A percentile compares a stretch with the other conserved stretches of the same genome.
Conservation (phyloP, 2,888 invertebrate species). For the Pristionchus mayeri region DNA sequence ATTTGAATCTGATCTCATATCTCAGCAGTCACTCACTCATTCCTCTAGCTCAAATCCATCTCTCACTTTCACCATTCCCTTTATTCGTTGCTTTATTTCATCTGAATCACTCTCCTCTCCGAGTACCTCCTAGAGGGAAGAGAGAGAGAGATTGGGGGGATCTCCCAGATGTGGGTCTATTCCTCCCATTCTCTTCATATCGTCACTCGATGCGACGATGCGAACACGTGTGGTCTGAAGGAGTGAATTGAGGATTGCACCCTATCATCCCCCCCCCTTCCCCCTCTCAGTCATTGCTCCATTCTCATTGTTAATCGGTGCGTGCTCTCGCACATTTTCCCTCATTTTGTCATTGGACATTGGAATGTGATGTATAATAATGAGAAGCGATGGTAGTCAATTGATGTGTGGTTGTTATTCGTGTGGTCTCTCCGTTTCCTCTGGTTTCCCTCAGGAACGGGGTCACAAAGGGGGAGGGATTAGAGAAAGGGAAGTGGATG, state of each 20-base stretch:
- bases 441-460: conserved; percentile 3
- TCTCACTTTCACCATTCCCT: conserved; percentile 23
- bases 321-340: conserved; percentile 9
- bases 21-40: not conserved
- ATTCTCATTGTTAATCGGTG: not conserved
- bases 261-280: not conserved
- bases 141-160: not conserved
- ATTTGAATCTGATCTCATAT: conserved; percentile 13
- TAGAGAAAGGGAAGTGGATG: not conserved
- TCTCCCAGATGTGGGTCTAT: conserved; percentile 12
- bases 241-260: not conserved
- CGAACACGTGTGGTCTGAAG: not conserved
- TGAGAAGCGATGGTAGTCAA: conserved; percentile 12
- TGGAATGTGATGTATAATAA: conserved; percentile 31
- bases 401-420: conserved; percentile 5
- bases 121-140: not conserved
- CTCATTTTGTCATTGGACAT: not conserved
- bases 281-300: not conserved
- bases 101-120: not conserved
- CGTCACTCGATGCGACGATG: not conserved
- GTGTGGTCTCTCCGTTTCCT: not conserved
- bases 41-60: conserved; percentile 20
- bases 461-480: conserved; percentile 31
- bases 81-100: conserved; percentile 6
- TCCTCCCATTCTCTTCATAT: not conserved